Conservation (phyloP, 2,888 invertebrate genomes). For the Thymelicus sylvestris region DNA sequence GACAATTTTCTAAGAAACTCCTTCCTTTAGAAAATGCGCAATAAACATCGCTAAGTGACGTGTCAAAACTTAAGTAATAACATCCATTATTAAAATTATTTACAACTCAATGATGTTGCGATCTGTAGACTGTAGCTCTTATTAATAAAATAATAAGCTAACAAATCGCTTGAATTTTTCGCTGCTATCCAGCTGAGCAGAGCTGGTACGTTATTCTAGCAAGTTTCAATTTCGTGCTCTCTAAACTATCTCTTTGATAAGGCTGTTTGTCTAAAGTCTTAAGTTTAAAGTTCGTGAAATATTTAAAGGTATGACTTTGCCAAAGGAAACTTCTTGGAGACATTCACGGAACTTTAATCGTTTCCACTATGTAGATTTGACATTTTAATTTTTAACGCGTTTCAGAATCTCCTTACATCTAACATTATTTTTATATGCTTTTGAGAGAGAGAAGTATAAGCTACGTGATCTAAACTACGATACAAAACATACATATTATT, state of each 20-base stretch:
- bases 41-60: conserved; percentile 15
- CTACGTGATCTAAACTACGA: too few relatives aligned
- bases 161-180: background rate
- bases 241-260: conserved; percentile 15
- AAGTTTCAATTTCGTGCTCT: conserved; percentile 8
- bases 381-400: background rate
- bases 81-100: conserved; percentile 1
- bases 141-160: background rate
- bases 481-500: too few relatives aligned
- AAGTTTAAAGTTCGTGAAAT: conserved; percentile 6
- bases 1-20: too few relatives aligned
- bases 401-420: too few relatives aligned
- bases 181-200: background rate
- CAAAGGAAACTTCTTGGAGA: conserved; percentile 1
- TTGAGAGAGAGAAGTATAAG: too few relatives aligned
- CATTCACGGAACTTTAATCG: background rate
- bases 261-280: conserved; percentile 8
- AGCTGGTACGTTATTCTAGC: background rate
- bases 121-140: background rate
- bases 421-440: too few relatives aligned
- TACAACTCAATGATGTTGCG: background rate
- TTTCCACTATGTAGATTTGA: background rate
- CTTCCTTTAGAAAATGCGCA: background rate
- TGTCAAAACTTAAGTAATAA: conserved; percentile 11
- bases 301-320: conserved; percentile 8